These are phyloP conservation scores for Morinoia aosen DNA, from an alignment of 2,888 invertebrate genomes.

Conservation along the genomic window DNA sequence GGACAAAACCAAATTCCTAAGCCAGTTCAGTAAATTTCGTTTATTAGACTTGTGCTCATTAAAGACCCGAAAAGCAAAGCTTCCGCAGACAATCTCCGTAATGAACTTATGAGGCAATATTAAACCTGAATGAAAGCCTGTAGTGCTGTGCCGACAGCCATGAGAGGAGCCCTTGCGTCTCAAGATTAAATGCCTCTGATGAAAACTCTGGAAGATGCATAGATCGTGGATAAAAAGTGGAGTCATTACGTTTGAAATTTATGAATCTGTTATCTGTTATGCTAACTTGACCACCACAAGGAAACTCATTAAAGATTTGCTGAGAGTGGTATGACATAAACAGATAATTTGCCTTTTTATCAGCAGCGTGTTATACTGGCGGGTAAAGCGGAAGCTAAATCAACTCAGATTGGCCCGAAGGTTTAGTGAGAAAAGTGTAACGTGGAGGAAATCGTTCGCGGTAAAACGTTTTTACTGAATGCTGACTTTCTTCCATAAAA, in stretches of 20 bases:
- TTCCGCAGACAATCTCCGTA: background rate
- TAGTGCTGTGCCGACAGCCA: background rate
- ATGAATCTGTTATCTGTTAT: background rate
- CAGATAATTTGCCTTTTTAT: background rate
- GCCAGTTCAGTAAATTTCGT: background rate
- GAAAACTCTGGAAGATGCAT: background rate
- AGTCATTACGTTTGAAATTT: background rate
- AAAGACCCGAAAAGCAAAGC: background rate
- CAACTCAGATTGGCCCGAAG: no score
- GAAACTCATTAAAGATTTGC: background rate
- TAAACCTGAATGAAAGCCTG: background rate
- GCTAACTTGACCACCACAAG: background rate
- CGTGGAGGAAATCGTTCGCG: background rate
- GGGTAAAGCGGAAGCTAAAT: background rate
- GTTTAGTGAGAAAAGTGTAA: no score
- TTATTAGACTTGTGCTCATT: background rate
- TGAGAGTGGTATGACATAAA: background rate
- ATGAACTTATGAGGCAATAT: background rate
- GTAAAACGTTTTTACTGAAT: no score
- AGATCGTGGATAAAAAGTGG: background rate
- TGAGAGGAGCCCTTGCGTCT: background rate
- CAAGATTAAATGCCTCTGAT: background rate
- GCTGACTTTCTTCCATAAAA: background rate
- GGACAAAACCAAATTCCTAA: background rate
- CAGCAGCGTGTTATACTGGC: background rate